Base-by-base conservation (phyloP, 2,888 invertebrate genomes). In the Empis livida region DNA sequence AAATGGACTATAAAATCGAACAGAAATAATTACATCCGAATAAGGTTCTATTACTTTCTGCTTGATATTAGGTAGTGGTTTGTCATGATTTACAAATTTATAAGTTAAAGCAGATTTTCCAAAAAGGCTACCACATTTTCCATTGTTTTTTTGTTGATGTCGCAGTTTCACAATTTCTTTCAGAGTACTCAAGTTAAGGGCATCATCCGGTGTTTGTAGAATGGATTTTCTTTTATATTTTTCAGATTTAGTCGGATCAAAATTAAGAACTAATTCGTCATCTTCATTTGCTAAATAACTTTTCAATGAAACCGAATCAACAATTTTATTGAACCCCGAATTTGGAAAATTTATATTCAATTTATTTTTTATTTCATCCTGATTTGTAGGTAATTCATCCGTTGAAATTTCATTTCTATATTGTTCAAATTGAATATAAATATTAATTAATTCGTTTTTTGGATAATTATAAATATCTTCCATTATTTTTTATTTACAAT, bases 1-100 rank as follows among this genome's bases (percentile, higher is more conserved):
- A 39, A 72, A 73, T 3, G 77, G 76, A 23, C 69, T 58, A 54
- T 76, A 76, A n/a, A 76, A 56, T 27, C 74, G 67, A 15, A 77
- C 55, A 8, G 59, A 67, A 13, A 77, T 53, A 16, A 74, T 53
- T 5, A 72, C 55, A 45, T 76, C 71, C 15, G 62, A 55, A 11
- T 63, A 65, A 13, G 69, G 65, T 15, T 51, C 42, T 31, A 61
- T 49, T 50, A 60, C 56, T 10, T 54, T 56, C 31, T 54, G 53
- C 10, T 48, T 40, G 1, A 41, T 13, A 1, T 47, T 37, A 13
- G 17, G 17, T 5, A 50, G 13, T 2, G 37, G 44, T 5, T 50
- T 44, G 1, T 43, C 9, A 2, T 37, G 4, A 37, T 47, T 42
- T 14, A 47, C 43, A 45, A 51, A 43, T 30, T 56, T 49, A 43